These are phyloP conservation scores for Lepidocyrtinus sp. DNA, from an alignment of 2,888 invertebrate species.

Conservation along the genomic window DNA sequence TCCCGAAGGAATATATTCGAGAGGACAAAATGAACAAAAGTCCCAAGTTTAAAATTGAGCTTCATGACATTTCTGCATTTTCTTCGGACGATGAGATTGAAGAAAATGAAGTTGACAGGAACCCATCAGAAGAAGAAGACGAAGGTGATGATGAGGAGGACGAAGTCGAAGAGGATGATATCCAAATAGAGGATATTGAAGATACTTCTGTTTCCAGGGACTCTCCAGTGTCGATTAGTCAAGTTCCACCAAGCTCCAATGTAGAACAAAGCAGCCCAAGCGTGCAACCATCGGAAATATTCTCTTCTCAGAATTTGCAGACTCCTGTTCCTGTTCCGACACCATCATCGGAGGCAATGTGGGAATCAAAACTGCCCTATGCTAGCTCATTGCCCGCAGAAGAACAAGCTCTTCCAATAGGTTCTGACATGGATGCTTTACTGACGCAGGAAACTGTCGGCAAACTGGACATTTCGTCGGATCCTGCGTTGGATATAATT, in stretches of 20 bases:
- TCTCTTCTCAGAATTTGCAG: not conserved
- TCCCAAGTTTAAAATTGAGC: constrained; percentile 49
- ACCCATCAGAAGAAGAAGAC: constrained; percentile 43
- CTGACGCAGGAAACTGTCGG: too few relatives aligned
- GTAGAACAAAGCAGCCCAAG: too few relatives aligned
- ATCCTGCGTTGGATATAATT: not conserved
- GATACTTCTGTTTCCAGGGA: not conserved
- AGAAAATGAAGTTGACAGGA: too few relatives aligned
- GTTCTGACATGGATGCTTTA: too few relatives aligned
- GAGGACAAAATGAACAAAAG: constrained; percentile 59
- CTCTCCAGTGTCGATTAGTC: too few relatives aligned
- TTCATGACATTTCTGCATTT: constrained; percentile 38
- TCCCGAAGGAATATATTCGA: constrained; percentile 63
- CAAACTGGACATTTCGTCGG: not conserved
- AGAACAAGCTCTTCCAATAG: not conserved
- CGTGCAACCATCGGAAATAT: not conserved
- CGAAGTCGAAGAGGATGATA: constrained; percentile 2
- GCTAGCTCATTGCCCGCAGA: too few relatives aligned
- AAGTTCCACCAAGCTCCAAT: too few relatives aligned
- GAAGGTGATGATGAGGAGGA: constrained; percentile 6
- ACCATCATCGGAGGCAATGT: too few relatives aligned
- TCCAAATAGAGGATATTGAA: constrained; percentile 14
- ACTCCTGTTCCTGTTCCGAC: too few relatives aligned
- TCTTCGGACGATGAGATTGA: constrained; percentile 10
- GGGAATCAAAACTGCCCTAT: too few relatives aligned